Evolutionary conservation across 1,140 invertebrate species (phyloP).

Genomic region (Papilio helenus): DNA sequence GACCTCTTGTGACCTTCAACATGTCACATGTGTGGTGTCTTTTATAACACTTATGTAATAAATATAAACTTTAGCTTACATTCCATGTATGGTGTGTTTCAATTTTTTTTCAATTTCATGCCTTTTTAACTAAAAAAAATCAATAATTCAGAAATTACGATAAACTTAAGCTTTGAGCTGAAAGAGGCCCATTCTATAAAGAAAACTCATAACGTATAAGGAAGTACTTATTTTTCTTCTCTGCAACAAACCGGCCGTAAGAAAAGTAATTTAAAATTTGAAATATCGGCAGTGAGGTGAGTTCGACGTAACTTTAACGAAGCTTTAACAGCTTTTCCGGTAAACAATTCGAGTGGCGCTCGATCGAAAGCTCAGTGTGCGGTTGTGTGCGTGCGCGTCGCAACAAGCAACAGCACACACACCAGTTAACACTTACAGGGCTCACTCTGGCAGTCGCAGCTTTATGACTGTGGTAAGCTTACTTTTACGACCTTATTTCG

Average conservation of each 20-base stretch:
- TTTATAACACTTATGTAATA: no score
- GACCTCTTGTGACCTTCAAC: not conserved
- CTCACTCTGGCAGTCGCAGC: not conserved
- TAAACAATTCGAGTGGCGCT: not conserved
- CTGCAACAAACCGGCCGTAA: not conserved
- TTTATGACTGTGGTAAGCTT: constrained; percentile 21
- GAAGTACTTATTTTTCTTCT: not conserved
- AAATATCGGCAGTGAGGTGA: not conserved
- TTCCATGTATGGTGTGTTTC: no score
- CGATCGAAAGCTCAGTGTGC: not conserved
- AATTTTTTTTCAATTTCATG: no score
- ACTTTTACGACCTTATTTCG: not conserved
- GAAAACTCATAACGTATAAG: not conserved
- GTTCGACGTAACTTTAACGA: not conserved
- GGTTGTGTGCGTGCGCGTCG: not conserved
- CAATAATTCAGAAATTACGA: no score
- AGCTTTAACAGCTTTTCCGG: not conserved
- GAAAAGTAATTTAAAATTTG: constrained; percentile 5
- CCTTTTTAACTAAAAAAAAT: no score
- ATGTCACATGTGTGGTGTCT: not conserved
- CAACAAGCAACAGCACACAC: not conserved
- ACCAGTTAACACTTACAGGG: not conserved
- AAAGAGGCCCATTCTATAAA: no score
- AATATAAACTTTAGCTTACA: no score
- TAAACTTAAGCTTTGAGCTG: no score